These are phyloP conservation scores for Aricia artaxerxes DNA, from an alignment of 2,888 invertebrate species.

Conservation along the genomic window DNA sequence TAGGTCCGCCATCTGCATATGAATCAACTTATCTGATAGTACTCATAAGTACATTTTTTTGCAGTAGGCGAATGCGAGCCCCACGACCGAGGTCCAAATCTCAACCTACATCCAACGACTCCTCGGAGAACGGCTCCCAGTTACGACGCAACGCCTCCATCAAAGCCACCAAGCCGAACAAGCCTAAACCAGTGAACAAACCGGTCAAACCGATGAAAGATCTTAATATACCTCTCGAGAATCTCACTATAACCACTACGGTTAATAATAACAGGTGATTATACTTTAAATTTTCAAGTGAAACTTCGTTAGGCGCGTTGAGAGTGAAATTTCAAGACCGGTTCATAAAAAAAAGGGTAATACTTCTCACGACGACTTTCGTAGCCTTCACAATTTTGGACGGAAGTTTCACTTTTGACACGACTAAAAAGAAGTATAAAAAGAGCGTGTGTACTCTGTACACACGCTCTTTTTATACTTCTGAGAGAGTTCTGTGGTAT, in stretches of 20 bases:
- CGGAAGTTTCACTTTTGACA: too few relatives aligned
- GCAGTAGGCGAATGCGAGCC: conserved; percentile 51
- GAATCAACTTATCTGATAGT: too few relatives aligned
- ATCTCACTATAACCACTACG: conserved; percentile 63
- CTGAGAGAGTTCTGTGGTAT: neutral
- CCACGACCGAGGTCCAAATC: conserved; percentile 67
- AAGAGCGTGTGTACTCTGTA: too few relatives aligned
- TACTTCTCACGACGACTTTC: too few relatives aligned
- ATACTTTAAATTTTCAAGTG: neutral
- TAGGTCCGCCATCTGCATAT: too few relatives aligned
- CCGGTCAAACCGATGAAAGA: conserved; percentile 48
- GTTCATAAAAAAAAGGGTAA: too few relatives aligned
- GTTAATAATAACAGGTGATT: conserved; percentile 56
- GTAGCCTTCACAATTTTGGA: too few relatives aligned
- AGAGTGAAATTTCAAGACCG: too few relatives aligned
- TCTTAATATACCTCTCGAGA: conserved; percentile 55
- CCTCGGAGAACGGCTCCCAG: conserved; percentile 55
- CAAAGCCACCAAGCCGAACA: conserved; percentile 49
- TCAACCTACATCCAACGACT: conserved; percentile 64
- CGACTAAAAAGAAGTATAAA: too few relatives aligned
- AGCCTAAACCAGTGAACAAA: conserved; percentile 40
- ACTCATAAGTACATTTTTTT: neutral
- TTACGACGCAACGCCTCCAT: conserved; percentile 61
- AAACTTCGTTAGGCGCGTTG: neutral
- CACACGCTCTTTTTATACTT: too few relatives aligned